phyloP scores from a whole-genome alignment of 2,113 vertebrate species.

The Zosterops hypoxanthus region DNA sequence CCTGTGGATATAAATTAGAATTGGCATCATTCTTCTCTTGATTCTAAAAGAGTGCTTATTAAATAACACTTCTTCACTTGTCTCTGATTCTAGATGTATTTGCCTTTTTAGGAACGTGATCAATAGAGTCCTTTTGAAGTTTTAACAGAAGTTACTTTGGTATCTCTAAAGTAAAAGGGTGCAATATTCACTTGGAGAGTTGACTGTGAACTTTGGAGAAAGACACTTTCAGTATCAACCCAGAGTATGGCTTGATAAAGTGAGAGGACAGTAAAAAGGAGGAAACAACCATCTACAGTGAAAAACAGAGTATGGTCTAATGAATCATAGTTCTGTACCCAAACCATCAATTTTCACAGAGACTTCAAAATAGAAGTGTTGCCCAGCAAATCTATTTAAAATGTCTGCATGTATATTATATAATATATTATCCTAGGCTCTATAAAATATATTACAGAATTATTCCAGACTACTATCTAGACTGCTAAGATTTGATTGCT shows the following conservation, averaged over 20 bases:
- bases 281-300: not conserved
- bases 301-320: not conserved
- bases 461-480: not conserved
- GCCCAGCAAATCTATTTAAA: not conserved
- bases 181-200: not conserved
- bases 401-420: not conserved
- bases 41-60: not conserved
- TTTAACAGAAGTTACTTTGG: not conserved
- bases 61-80: not conserved
- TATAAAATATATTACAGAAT: not conserved
- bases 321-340: not conserved
- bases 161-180: not conserved
- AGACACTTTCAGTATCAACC: not conserved
- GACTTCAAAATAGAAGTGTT: not conserved
- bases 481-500: not conserved
- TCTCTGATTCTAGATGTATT: not conserved
- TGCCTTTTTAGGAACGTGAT: not conserved
- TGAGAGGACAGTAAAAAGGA: not conserved
- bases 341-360: not conserved
- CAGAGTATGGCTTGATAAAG: not conserved
- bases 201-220: not conserved
- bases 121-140: not conserved
- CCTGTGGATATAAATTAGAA: not conserved
- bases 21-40: not conserved
- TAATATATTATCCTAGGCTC: not conserved